Evolutionary conservation across 1,140 invertebrate species (phyloP).

Genomic region (Drosophila ananassae): DNA sequence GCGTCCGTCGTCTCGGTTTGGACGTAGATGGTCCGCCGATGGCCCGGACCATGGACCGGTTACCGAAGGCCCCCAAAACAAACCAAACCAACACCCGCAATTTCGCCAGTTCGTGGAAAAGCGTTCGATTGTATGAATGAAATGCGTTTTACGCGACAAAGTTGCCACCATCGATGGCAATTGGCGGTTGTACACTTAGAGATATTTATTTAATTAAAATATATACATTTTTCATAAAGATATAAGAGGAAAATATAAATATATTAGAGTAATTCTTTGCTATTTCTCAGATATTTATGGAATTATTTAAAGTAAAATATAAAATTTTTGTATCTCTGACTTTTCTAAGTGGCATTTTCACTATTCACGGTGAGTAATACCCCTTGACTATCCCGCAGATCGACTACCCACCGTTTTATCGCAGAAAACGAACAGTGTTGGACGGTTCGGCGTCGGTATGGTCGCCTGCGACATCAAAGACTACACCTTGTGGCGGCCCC

Average conservation of each 20-base stretch:
- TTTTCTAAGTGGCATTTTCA: conserved; percentile 41
- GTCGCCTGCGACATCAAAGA: not conserved
- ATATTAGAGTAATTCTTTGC: too few relatives aligned
- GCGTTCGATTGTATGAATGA: conserved; percentile 72
- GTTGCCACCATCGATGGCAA: conserved; percentile 26
- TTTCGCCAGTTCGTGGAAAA: conserved; percentile 81
- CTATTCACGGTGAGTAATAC: conserved; percentile 35
- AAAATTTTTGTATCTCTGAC: too few relatives aligned
- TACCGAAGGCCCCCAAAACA: conserved; percentile 22
- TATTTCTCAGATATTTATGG: too few relatives aligned
- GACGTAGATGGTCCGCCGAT: conserved; percentile 65
- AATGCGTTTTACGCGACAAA: conserved; percentile 75
- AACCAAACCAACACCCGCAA: conserved; percentile 72
- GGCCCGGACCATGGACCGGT: conserved; percentile 26
- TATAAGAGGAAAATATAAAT: too few relatives aligned
- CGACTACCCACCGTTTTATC: conserved; percentile 4
- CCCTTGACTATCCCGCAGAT: conserved; percentile 4
- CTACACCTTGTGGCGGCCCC: conserved; percentile 5
- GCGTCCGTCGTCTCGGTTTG: conserved; percentile 74
- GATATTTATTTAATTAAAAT: not conserved
- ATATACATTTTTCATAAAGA: not conserved
- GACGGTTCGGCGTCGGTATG: not conserved
- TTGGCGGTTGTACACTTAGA: conserved; percentile 15
- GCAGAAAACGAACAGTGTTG: not conserved
- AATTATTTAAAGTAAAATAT: too few relatives aligned